Conservation (phyloP, 2,888 invertebrate species). For the Frankliniella fusca region DNA sequence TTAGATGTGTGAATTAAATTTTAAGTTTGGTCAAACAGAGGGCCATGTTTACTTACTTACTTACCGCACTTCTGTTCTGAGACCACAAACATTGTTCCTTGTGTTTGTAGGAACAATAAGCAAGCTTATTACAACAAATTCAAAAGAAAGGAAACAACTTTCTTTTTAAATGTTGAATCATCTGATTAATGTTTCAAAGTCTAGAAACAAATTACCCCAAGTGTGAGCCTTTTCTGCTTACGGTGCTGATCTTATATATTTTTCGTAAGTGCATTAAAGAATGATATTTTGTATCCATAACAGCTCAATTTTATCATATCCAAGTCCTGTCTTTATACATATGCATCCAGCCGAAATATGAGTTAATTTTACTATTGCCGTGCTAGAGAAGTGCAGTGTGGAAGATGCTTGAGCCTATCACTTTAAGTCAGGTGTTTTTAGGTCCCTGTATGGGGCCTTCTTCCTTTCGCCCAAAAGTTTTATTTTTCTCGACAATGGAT, state of each 20-base stretch:
- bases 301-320: no score
- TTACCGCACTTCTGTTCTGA: background rate
- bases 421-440: no score
- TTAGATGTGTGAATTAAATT: background rate
- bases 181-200: background rate
- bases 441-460: no score
- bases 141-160: background rate
- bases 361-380: no score
- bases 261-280: slow-evolving; percentile 22
- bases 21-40: background rate
- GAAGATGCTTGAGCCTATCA: no score
- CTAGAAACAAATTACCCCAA: background rate
- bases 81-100: background rate
- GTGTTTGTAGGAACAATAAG: background rate
- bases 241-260: background rate
- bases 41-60: background rate
- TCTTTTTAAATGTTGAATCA: background rate
- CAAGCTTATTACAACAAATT: background rate
- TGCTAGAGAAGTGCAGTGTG: no score
- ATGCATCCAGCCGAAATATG: no score
- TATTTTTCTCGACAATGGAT: no score
- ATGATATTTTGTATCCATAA: background rate
- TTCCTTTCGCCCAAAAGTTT: no score
- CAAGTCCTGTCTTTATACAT: no score
- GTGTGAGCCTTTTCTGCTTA: background rate